Evolutionary conservation across 2,888 invertebrate species (phyloP).

Genomic region (Lordiphosa andalusiaca): DNA sequence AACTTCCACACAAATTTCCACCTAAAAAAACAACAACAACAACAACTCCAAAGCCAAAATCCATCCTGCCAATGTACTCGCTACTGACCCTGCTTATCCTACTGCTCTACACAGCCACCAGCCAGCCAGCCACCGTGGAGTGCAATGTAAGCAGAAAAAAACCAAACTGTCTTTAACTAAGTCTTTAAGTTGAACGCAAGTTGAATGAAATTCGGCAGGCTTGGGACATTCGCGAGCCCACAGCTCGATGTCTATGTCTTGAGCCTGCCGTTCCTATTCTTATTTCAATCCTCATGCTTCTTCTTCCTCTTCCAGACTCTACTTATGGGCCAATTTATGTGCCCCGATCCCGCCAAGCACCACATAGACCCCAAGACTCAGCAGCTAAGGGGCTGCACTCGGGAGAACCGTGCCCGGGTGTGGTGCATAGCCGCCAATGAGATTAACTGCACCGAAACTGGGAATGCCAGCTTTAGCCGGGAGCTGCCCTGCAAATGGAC

Average conservation of each 20-base stretch:
- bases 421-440: conserved; percentile 91
- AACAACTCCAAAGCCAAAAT: conserved; percentile 10
- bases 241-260: too few relatives aligned
- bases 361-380: conserved; percentile 94
- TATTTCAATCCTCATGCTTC: too few relatives aligned
- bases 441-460: conserved; percentile 89
- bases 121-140: conserved; percentile 80
- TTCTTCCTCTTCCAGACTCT: conserved; percentile 67
- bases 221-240: too few relatives aligned
- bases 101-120: conserved; percentile 21
- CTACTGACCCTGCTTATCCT: conserved; percentile 38
- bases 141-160: conserved; percentile 85
- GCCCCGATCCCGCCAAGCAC: conserved; percentile 87
- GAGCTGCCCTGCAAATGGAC: conserved; percentile 96
- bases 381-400: conserved; percentile 88
- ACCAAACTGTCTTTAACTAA: too few relatives aligned
- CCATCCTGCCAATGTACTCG: conserved; percentile 38
- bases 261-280: too few relatives aligned
- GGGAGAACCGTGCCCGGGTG: conserved; percentile 80
- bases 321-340: conserved; percentile 90
- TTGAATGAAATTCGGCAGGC: too few relatives aligned
- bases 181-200: too few relatives aligned
- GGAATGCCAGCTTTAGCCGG: conserved; percentile 89
- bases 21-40: conserved; percentile 22
- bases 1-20: not conserved